Evolutionary conservation across 2,113 vertebrate species (phyloP), one percentile per base, ranked within the genome.

Genomic region (Catharus minimus): DNA sequence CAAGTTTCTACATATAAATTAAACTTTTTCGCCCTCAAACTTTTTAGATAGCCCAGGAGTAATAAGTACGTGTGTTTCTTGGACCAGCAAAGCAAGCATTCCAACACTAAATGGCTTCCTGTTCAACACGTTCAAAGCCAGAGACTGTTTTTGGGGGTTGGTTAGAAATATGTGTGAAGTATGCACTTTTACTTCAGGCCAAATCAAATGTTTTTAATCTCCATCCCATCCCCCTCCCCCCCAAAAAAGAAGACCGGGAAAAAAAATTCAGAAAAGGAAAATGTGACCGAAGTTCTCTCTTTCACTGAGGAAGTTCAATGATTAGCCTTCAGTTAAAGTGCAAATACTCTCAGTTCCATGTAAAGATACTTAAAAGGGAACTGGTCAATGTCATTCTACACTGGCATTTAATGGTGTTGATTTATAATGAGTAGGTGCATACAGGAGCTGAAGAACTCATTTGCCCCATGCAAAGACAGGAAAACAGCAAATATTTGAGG

Each of bases 81-180:
- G 97, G 97, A 98, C 95, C 90, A 76, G 96, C 94, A 98, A 98
- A 97, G 98, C 98, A 98, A 97, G 97, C 98, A 99, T 99, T 99
- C 98, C 98, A 98, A 84, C 88, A 95, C 97, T 98, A 98, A 99
- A 99, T 98, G 98, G 98, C 98, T 99, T 99, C 99, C 99, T 98
- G 98, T 98, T 98, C 98, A 98, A 97, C 93, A 75, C 94, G 96
- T 98, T 98, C 97, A 98, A 98, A 97, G 98, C 97, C 98, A 98
- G 97, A 98, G 90, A 81, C 95, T 97, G 97, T 96, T 96, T 97
- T 98, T 87, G 92, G 96, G 97, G 98, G 98, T 97, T 98, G 98
- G 98, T 98, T 98, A 98, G 98, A 98, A 97, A 97, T 98, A 98
- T 97, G 97, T 97, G 98, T 98, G 98, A 98, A 97, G 94, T 97